These are phyloP conservation scores for Beris chalybata DNA, from an alignment of 2,888 invertebrate genomes.

Conservation along the genomic window DNA sequence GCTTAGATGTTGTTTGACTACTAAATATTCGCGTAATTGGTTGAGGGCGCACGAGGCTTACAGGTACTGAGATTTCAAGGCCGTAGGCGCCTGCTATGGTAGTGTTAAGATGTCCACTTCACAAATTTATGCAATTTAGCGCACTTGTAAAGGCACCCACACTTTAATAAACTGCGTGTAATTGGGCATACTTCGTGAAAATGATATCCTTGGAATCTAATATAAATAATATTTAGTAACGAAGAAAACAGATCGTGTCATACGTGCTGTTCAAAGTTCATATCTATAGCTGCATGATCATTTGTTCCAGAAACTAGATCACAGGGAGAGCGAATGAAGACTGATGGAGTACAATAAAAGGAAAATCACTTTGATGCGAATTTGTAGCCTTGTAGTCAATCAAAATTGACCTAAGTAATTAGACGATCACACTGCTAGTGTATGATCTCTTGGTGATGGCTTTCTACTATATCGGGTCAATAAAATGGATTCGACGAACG, in stretches of 20 bases:
- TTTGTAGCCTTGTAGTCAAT: constrained; percentile 6
- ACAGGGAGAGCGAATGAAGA: constrained; percentile 2
- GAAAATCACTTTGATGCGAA: neutral
- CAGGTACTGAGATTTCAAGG: constrained; percentile 8
- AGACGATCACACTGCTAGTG: neutral
- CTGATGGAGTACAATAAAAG: neutral
- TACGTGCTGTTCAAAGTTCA: neutral
- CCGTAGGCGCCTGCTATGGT: too few species aligned
- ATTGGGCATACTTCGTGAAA: too few species aligned
- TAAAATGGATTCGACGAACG: too few species aligned
- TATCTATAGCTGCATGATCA: neutral
- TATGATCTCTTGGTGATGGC: too few species aligned
- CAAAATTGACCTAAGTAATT: constrained; percentile 3
- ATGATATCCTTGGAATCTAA: too few species aligned
- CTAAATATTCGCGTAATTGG: constrained; percentile 9
- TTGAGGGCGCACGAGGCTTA: constrained; percentile 4
- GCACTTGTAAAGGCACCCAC: too few species aligned
- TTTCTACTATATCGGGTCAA: too few species aligned
- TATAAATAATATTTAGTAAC: too few species aligned
- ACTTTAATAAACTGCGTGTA: too few species aligned
- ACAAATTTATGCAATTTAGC: too few species aligned
- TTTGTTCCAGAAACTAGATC: neutral
- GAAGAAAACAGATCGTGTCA: too few species aligned
- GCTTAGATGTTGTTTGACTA: constrained; percentile 19
- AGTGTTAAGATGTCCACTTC: too few species aligned